Conservation (phyloP, 2,888 invertebrate genomes). For the Brassicogethes aeneus region DNA sequence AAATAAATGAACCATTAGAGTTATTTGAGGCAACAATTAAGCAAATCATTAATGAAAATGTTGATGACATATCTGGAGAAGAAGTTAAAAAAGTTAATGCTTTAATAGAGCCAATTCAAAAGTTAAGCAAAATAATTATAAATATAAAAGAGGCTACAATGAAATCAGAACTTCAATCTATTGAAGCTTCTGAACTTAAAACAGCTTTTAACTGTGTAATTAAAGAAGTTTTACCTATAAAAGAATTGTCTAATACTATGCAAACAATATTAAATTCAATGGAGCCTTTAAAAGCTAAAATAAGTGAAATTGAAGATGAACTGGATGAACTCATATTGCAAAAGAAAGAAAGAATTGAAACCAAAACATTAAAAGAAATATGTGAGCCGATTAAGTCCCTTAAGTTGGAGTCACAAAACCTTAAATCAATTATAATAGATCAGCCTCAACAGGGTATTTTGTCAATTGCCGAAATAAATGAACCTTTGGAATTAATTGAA, state of each 20-base stretch:
- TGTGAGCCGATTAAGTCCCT: slow-evolving; percentile 2
- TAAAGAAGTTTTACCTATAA: slow-evolving; percentile 2
- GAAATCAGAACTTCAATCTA: slow-evolving; percentile 16
- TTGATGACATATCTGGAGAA: slow-evolving; percentile 10
- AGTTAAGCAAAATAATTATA: slow-evolving; percentile 13
- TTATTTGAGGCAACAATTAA: slow-evolving; percentile 6
- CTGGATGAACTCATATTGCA: neutral
- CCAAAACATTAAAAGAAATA: slow-evolving; percentile 4
- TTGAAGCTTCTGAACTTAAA: slow-evolving; percentile 14
- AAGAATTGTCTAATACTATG: slow-evolving; percentile 1
- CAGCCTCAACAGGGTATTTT: slow-evolving; percentile 15
- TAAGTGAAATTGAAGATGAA: slow-evolving; percentile 12
- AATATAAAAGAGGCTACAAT: slow-evolving; percentile 15
- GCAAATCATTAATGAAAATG: slow-evolving; percentile 4
- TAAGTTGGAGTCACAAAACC: slow-evolving; percentile 1
- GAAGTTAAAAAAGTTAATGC: slow-evolving; percentile 3
- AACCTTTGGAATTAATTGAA: slow-evolving; percentile 10
- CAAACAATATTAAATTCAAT: neutral
- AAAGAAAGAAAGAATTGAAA: slow-evolving; percentile 7
- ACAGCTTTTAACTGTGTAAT: slow-evolving; percentile 15
- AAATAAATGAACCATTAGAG: slow-evolving; percentile 4
- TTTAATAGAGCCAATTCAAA: slow-evolving; percentile 13
- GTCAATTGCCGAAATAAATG: slow-evolving; percentile 14
- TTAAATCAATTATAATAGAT: neutral
- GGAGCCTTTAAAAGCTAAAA: neutral